Evolutionary conservation across 23 tunicate genomes (phyloP), one percentile per base, ranked within the genome.

Genomic region (Trididemnum miniatum): DNA sequence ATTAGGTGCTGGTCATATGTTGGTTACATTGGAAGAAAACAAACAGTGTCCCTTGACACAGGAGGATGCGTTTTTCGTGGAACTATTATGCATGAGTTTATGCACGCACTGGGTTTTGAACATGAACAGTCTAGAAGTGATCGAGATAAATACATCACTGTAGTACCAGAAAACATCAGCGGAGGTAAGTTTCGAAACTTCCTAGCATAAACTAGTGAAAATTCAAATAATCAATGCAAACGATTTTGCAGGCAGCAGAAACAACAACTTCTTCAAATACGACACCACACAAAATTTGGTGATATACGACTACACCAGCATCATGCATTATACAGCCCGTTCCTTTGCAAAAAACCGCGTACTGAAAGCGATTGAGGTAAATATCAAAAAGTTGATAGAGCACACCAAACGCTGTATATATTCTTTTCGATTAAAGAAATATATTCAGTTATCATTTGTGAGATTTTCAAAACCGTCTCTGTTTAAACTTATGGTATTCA

Each of bases 111-210:
- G 30, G 99, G 99, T 34, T 96, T 96, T 54, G 89, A 91, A 37
- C 99, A 96, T 77, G 99, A 96, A 88, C 99, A 96, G 62, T 91
- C 99, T 7, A 65, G 99, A 35, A 84, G 85, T 73, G 99, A 96
- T 79, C 90, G 99, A 33, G 97, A 96, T 79, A 71, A 87, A 67
- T 92, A 91, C 69, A 92, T 96, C n/a, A 22, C 5, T 12, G 29
- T 62, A 12, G 5, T 24, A n/a, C n/a, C 3, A 12, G 67, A 62
- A 12, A 62, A 62, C 29, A 62, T 62, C 5, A 62, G 29, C 3
- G 67, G 26, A 44, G 54, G 54, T 44, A 44, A 44, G 54, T 44
- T n/a, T n/a, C n/a, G n/a, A n/a, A n/a, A n/a, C n/a, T n/a, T n/a
- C n/a, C 54, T 44, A 44, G 54, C 54, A 7, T 44, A 15, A n/a